Evolutionary conservation across 2,113 vertebrate genomes (phyloP).

Genomic region (Channa maculata): DNA sequence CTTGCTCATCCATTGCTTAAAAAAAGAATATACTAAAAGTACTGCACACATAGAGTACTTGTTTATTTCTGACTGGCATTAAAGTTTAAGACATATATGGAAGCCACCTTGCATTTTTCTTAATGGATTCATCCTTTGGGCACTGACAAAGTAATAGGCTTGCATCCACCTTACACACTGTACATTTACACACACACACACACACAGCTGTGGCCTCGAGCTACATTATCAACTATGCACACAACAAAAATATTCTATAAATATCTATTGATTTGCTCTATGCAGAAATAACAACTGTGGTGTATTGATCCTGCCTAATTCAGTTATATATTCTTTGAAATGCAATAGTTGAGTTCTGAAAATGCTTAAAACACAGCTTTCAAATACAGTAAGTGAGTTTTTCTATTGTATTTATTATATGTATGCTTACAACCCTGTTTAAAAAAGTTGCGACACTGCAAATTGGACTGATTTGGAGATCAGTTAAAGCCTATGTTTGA

Average conservation of each 20-base stretch:
- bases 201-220: constrained; percentile 18
- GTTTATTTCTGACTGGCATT: neutral
- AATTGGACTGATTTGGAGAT: too few relatives aligned
- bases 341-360: constrained; percentile 17
- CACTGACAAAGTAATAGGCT: constrained; percentile 34
- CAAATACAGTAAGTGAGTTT: neutral
- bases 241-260: constrained; percentile 63
- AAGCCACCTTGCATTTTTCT: constrained; percentile 1
- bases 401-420: neutral
- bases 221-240: constrained; percentile 39
- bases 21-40: neutral
- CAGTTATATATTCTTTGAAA: constrained; percentile 54
- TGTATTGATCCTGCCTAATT: constrained; percentile 66
- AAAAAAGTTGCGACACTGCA: too few relatives aligned
- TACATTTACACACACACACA: constrained; percentile 23
- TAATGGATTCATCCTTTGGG: constrained; percentile 21
- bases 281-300: constrained; percentile 62
- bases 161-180: neutral
- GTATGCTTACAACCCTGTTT: too few relatives aligned
- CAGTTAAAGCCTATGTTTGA: too few relatives aligned
- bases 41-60: too few relatives aligned
- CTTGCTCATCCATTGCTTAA: too few relatives aligned
- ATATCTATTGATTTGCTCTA: constrained; percentile 68
- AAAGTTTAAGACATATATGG: neutral
- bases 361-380: constrained; percentile 39